Evolutionary conservation across 1,140 invertebrate genomes (phyloP).

Genomic region (Chionoecetes opilio): DNA sequence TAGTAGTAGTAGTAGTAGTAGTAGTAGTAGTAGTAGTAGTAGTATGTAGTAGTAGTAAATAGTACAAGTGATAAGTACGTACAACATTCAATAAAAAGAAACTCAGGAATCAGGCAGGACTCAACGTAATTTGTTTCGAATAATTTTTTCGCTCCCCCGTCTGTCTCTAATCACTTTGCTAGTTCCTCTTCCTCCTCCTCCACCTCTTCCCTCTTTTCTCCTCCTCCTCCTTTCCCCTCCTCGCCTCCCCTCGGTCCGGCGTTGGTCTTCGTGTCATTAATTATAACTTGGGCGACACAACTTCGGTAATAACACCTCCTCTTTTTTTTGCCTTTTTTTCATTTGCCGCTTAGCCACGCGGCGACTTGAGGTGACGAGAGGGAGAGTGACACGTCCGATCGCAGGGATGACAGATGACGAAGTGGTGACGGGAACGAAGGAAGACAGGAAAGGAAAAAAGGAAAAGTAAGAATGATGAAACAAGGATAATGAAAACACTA

Average conservation of each 20-base stretch:
- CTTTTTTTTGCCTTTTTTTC: not conserved
- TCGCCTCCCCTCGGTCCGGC: not conserved
- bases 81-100: not conserved
- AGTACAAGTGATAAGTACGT: no score
- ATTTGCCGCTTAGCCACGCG: not conserved
- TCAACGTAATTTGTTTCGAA: not conserved
- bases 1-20: not conserved
- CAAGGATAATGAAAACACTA: not conserved
- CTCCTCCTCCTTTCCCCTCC: not conserved
- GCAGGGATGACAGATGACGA: not conserved
- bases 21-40: constrained; percentile 22
- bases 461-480: not conserved
- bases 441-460: not conserved
- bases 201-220: not conserved
- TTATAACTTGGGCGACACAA: constrained; percentile 67
- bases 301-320: constrained; percentile 63
- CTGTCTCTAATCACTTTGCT: not conserved
- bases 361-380: not conserved
- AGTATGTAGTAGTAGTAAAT: not conserved
- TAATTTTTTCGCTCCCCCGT: not conserved
- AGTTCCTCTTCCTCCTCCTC: not conserved
- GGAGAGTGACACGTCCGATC: not conserved
- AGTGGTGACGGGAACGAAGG: not conserved
- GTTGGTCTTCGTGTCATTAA: constrained; percentile 56
- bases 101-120: not conserved